Conservation (phyloP, 2,888 invertebrate genomes). For the Notodonta ziczac region DNA sequence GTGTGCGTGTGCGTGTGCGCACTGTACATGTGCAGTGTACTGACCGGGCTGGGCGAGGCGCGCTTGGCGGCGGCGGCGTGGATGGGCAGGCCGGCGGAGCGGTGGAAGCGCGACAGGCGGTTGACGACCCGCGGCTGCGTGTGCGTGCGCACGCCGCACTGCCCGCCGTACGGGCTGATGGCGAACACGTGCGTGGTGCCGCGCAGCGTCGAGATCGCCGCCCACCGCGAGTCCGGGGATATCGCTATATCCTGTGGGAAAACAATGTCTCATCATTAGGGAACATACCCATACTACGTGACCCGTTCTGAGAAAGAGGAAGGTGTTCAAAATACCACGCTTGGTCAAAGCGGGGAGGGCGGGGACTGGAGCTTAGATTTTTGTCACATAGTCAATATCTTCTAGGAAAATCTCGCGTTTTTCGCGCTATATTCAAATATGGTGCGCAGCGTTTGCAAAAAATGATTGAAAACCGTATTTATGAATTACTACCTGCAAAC, state of each 20-base stretch:
- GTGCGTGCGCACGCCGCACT: constrained; percentile 96
- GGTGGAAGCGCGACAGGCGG: constrained; percentile 96
- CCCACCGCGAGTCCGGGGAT: constrained; percentile 97
- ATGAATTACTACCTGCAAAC: no score
- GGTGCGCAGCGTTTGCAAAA: no score
- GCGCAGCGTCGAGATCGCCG: constrained; percentile 96
- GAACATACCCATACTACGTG: no score
- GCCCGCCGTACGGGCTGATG: constrained; percentile 97
- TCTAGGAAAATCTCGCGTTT: no score
- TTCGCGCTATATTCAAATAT: no score
- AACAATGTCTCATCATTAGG: no score
- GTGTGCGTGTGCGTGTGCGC: constrained; percentile 84
- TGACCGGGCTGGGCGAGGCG: constrained; percentile 48
- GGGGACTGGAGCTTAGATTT: no score
- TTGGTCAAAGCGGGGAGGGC: no score
- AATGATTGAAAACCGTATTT: no score
- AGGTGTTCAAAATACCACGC: no score
- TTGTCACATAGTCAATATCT: no score
- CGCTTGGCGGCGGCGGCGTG: constrained; percentile 61
- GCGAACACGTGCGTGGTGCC: constrained; percentile 99
- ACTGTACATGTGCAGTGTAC: constrained; percentile 11
- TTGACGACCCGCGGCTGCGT: constrained; percentile 97
- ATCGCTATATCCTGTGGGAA: constrained; percentile 91
- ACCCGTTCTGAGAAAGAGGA: no score
- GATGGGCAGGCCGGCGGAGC: constrained; percentile 94